phyloP scores from a whole-genome alignment of 2,888 invertebrate species.

The Eilema caniola region DNA sequence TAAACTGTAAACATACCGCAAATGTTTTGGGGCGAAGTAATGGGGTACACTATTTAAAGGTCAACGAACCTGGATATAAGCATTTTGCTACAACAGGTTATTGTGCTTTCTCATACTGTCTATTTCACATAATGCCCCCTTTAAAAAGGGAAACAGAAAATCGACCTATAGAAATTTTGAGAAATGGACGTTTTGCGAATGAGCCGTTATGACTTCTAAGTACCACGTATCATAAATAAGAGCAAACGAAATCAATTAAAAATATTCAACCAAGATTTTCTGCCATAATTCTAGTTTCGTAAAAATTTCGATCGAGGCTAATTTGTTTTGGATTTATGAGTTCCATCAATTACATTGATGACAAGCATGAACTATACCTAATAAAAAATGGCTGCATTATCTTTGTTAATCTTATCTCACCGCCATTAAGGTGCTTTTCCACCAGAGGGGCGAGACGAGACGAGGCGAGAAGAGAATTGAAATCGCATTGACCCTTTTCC shows the following conservation, averaged over 20 bases:
- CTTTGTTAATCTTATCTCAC: not conserved
- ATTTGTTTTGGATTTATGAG: not conserved
- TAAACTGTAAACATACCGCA: not conserved
- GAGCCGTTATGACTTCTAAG: no score
- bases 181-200: no score
- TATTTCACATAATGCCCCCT: no score
- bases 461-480: no score
- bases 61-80: not conserved
- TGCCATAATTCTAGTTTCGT: not conserved
- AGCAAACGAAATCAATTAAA: no score
- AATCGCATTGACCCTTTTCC: no score
- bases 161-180: no score
- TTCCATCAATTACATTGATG: not conserved
- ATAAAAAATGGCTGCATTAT: no score
- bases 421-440: no score
- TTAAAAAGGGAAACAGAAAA: no score
- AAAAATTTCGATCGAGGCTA: not conserved
- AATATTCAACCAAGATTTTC: not conserved
- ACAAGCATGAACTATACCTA: not conserved
- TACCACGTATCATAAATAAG: no score
- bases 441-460: no score
- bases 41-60: slow-evolving; percentile 1
- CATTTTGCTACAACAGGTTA: not conserved
- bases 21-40: not conserved
- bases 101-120: not conserved